Base-by-base conservation (phyloP, 1,140 invertebrate species). In the Drosophila ohnishii region DNA sequence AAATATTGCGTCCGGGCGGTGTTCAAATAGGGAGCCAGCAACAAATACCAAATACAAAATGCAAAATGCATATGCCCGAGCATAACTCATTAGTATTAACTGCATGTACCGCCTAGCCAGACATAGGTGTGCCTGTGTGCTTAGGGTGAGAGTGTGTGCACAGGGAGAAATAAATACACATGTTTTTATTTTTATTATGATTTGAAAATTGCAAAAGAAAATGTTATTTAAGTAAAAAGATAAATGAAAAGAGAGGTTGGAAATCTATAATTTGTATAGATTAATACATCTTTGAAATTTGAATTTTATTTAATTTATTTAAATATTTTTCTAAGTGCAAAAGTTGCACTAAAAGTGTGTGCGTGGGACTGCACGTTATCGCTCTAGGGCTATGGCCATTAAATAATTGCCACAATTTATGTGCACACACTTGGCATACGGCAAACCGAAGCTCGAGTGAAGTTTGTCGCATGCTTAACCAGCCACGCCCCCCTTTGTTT, bases 31-130 rank as follows among this genome's bases (percentile, higher is more conserved):
- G 56, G 7, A 42, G 48, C 50, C 22, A 35, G 50, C 56, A 61
- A 60, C 66, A 71, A 71, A 71, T 70, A 70, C 51, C 25, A 57
- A 79, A 66, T 53, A 61, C 75, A 63, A 61, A 79, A 75, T 77
- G 64, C 58, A 63, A 70, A 63, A 72, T 61, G 59, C 75, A 64
- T 86, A 64, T 82, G 83, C 53, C 44, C 61, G 45, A 63, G 79
- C 84, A 86, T 86, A 87, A 86, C 83, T 86, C 84, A 88, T 87
- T 87, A 80, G 85, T 83, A 86, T 86, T 86, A 86, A 82, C 85
- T 86, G 74, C 75, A 79, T 76, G 79, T 72, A 66, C 50, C 37
- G 10, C 16, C 63, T 53, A 58, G 28, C 34, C 42, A 51, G 44
- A 70, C 63, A 37, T 34, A 75, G 63, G 56, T 67, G 55, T 55